Evolutionary conservation across 2,113 vertebrate genomes (phyloP).

Genomic region (Clinocottus analis): DNA sequence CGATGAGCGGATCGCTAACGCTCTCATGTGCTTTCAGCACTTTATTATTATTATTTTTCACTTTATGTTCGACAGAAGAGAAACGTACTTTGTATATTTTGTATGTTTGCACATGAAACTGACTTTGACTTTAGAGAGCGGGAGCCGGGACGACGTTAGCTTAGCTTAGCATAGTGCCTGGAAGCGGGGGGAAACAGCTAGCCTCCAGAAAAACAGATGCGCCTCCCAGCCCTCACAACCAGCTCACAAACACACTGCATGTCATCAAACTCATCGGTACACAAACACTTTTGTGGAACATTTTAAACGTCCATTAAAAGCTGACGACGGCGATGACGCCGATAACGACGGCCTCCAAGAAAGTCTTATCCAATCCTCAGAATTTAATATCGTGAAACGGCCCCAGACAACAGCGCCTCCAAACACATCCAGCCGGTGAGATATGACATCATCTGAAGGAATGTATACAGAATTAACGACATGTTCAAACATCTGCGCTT

Average conservation of each 20-base stretch:
- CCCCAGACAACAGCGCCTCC: conserved; percentile 44
- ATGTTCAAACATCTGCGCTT: conserved; percentile 75
- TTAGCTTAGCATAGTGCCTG: not conserved
- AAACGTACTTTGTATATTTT: no score
- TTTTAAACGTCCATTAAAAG: not conserved
- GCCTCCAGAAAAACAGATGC: not conserved
- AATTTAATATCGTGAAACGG: conserved; percentile 58
- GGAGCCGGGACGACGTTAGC: no score
- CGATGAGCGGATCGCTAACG: no score
- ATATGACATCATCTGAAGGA: conserved; percentile 73
- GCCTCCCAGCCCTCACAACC: not conserved
- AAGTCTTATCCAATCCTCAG: conserved; percentile 13
- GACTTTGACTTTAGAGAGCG: no score
- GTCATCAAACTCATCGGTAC: not conserved
- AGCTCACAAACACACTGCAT: not conserved
- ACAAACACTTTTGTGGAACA: not conserved
- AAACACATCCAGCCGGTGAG: conserved; percentile 58
- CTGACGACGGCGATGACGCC: not conserved
- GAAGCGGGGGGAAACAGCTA: not conserved
- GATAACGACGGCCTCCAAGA: conserved; percentile 7
- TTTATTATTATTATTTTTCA: no score
- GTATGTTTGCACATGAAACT: no score
- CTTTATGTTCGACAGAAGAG: no score
- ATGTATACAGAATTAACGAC: conserved; percentile 72
- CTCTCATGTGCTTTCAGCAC: no score